Evolutionary conservation across 2,113 vertebrate genomes (phyloP), one percentile per base, ranked within the genome.

Genomic region (Chionodraco myersi): DNA sequence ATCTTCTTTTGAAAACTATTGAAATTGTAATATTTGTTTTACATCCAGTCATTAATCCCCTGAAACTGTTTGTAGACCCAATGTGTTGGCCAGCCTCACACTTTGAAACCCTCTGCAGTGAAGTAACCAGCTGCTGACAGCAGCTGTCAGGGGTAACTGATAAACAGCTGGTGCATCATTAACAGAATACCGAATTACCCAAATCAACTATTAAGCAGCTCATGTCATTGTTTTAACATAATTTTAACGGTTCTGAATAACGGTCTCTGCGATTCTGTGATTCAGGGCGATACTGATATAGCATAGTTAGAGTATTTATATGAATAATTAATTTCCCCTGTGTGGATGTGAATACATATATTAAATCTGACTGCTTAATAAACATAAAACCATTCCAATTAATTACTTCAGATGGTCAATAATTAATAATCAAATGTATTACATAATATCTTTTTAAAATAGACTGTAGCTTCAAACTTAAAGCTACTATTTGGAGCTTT

Each of bases 381-480:
- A 53, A 30, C 30, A 30, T 30, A 30, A 30, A 30, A 70, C 41
- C 11, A 34, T 54, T 54, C 10, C 59, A 56, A 49, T 49, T 13
- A 45, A 49, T 64, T 3, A 45, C 7, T 2, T 41, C 7, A 41
- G 51, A 56, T 8, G 0, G 2, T 13, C n/a, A 10, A 18, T 5
- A 7, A 41, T 41, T 49, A 34, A 36, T 8, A 49, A 68, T 74
- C 10, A 41, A 64, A 44, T 57, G 36, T 41, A 7, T 5, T 30
- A 30, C 30, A 30, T 30, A 30, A 30, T 30, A 1, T 41, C 6
- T 41, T 41, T 18, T 23, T 68, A 52, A 10, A 2, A 8, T 34
- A 18, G 44, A 72, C 13, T 63, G 30, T 49, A 61, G 16, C 51
- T 15, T 63, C 61, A 72, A 7, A 69, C 7, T 45, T 56, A 36